Evolutionary conservation across 1,140 invertebrate species (phyloP).

Genomic region (Drosophila neocordata): DNA sequence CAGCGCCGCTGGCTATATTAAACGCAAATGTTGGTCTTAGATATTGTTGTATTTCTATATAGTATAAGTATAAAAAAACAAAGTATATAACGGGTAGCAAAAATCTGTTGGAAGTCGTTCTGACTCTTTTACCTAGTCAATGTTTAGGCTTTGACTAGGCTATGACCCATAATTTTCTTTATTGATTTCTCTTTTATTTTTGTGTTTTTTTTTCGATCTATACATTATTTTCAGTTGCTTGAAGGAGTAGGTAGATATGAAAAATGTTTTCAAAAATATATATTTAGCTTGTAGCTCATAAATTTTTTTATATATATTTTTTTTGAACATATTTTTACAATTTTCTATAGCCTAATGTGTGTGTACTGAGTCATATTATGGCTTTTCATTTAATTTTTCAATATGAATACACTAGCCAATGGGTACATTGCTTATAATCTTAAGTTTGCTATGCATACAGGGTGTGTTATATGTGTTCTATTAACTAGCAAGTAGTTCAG

Average conservation of each 20-base stretch:
- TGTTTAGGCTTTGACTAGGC: slow-evolving; percentile 3
- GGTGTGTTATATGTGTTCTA: no score
- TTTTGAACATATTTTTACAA: slow-evolving; percentile 62
- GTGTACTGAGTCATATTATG: slow-evolving; percentile 53
- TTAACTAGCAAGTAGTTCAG: no score
- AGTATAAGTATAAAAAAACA: neutral
- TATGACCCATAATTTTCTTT: slow-evolving; percentile 33
- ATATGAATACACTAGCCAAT: neutral
- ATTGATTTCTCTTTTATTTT: neutral
- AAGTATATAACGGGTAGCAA: slow-evolving; percentile 1
- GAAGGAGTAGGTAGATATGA: slow-evolving; percentile 57
- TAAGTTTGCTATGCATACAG: neutral
- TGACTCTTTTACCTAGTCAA: slow-evolving; percentile 1
- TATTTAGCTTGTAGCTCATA: slow-evolving; percentile 66
- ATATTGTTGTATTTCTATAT: slow-evolving; percentile 4
- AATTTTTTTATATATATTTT: slow-evolving; percentile 63
- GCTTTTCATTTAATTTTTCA: slow-evolving; percentile 28
- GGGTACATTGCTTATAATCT: neutral
- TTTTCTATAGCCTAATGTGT: neutral
- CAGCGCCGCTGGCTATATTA: slow-evolving; percentile 71
- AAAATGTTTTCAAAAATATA: slow-evolving; percentile 67
- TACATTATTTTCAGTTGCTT: slow-evolving; percentile 22
- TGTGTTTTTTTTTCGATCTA: slow-evolving; percentile 16
- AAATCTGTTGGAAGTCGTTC: neutral
- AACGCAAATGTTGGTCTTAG: slow-evolving; percentile 79